A percentile compares a stretch with the other conserved stretches of the same genome.
Evolutionary conservation across 2,888 invertebrate genomes (phyloP).

Genomic region (Nomada fabriciana): DNA sequence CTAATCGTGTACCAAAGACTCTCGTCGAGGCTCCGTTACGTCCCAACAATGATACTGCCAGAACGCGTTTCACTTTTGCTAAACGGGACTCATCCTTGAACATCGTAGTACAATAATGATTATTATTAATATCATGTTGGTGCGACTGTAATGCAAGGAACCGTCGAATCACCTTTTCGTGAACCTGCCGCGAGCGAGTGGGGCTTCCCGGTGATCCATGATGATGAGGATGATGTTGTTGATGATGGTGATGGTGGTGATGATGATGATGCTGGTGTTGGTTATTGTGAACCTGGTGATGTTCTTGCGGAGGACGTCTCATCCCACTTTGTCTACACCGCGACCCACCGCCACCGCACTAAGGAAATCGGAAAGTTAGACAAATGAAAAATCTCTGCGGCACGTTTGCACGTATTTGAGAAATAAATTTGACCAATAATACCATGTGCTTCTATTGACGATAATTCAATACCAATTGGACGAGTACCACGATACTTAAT

Average conservation of each 20-base stretch:
- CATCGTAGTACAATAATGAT: not conserved
- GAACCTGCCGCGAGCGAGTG: constrained; percentile 76
- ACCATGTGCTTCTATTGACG: constrained; percentile 6
- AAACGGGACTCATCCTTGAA: constrained; percentile 81
- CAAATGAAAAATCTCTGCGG: not conserved
- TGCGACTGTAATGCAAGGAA: not conserved
- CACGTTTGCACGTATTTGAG: not conserved
- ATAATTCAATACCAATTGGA: not conserved
- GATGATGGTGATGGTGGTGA: constrained; percentile 75
- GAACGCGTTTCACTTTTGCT: constrained; percentile 82
- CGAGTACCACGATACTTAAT: not conserved
- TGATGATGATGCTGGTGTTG: constrained; percentile 65
- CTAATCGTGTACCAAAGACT: constrained; percentile 81
- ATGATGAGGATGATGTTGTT: constrained; percentile 69
- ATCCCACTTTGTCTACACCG: constrained; percentile 84
- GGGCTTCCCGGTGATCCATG: constrained; percentile 79
- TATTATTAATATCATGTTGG: not conserved
- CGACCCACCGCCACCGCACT: constrained; percentile 84
- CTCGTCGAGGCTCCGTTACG: constrained; percentile 74
- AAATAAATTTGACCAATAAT: not conserved
- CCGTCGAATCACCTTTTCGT: constrained; percentile 76
- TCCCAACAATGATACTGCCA: constrained; percentile 80
- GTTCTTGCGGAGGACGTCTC: constrained; percentile 84
- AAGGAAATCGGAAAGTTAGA: constrained; percentile 46
- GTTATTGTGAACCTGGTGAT: constrained; percentile 74